Evolutionary conservation across 1,140 invertebrate genomes (phyloP).

Genomic region (Bombus turneri): DNA sequence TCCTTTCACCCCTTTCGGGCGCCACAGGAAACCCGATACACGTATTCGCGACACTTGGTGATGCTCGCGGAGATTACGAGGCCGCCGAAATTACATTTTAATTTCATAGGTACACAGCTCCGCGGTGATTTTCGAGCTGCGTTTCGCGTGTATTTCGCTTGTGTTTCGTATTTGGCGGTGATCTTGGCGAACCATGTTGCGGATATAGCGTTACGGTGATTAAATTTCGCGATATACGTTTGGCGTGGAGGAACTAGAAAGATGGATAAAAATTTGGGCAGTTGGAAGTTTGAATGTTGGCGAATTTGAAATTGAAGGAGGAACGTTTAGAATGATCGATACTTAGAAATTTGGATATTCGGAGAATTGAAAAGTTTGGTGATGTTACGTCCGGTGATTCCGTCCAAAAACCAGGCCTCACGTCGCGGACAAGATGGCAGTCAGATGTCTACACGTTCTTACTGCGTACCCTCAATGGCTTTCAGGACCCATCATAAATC

Average conservation of each 20-base stretch:
- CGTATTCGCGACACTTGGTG: slow-evolving; percentile 50
- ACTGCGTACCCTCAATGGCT: too few species aligned
- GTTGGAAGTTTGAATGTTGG: neutral
- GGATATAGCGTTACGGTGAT: neutral
- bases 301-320: too few species aligned
- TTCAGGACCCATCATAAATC: too few species aligned
- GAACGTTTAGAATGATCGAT: too few species aligned
- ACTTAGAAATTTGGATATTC: neutral
- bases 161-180: neutral
- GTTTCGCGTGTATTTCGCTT: neutral
- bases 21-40: slow-evolving; percentile 35
- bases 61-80: slow-evolving; percentile 65
- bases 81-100: slow-evolving; percentile 68
- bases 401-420: too few species aligned
- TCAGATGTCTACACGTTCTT: too few species aligned
- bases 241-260: neutral
- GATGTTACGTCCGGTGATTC: too few species aligned
- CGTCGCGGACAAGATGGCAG: too few species aligned
- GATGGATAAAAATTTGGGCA: neutral
- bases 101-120: slow-evolving; percentile 60
- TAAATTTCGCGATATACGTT: neutral
- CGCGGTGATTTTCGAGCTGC: neutral
- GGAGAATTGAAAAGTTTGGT: neutral
- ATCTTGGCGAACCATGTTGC: neutral
- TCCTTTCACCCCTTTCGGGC: neutral